Percentiles rank a stretch among this genome's conserved stretches.
Evolutionary conservation across 2,113 vertebrate species (phyloP).

Genomic region (Oncorhynchus mykiss): DNA sequence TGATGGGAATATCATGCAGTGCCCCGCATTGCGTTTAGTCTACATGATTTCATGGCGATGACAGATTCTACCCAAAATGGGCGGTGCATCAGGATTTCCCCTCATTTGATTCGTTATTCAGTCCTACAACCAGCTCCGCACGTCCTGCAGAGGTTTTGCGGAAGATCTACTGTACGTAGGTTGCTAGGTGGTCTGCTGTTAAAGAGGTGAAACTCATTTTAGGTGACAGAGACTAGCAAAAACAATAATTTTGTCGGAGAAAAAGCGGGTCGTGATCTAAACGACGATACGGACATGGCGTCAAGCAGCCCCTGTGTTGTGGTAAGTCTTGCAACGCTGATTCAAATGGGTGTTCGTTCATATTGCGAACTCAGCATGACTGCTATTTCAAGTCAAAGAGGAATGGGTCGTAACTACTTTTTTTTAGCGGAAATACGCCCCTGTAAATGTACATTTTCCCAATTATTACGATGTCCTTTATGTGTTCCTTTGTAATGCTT

Average conservation of each 20-base stretch:
- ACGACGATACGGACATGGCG: slow-evolving; percentile 74
- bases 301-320: slow-evolving; percentile 79
- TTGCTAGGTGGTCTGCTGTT: slow-evolving; percentile 29
- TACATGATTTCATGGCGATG: slow-evolving; percentile 3
- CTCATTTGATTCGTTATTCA: too few relatives aligned
- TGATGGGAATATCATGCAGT: not conserved
- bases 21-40: slow-evolving; percentile 11
- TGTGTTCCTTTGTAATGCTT: not conserved
- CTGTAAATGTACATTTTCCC: too few relatives aligned
- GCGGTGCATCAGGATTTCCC: slow-evolving; percentile 13
- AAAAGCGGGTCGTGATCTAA: not conserved
- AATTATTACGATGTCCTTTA: too few relatives aligned
- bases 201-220: slow-evolving; percentile 9
- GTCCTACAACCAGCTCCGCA: too few relatives aligned
- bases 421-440: not conserved
- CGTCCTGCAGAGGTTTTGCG: not conserved
- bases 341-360: too few relatives aligned
- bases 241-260: not conserved
- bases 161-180: not conserved
- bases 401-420: not conserved
- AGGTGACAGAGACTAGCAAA: not conserved
- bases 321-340: slow-evolving; percentile 70
- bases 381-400: not conserved
- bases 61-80: not conserved
- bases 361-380: too few relatives aligned